Conservation (phyloP, 2,113 vertebrate species). For the Heloderma charlesbogerti region DNA sequence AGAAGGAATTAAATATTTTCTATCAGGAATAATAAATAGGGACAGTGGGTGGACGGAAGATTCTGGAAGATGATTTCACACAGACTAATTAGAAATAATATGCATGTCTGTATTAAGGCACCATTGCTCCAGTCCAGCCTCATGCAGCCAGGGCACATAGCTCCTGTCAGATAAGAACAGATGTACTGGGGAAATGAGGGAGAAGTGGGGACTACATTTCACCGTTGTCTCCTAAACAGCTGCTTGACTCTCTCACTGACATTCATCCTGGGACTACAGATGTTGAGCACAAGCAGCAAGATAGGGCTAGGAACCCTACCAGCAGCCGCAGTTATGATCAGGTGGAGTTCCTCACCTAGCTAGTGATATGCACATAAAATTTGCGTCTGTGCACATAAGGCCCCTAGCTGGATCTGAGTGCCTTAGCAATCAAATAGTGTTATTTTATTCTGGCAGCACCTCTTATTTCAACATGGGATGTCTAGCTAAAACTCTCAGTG, state of each 20-base stretch:
- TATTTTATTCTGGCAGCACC: background rate
- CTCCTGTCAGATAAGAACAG: background rate
- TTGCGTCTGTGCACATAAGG: background rate
- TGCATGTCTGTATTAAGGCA: background rate
- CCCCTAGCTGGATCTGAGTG: background rate
- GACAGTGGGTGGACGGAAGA: background rate
- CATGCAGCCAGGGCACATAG: background rate
- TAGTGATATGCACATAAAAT: background rate
- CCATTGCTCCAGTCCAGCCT: background rate
- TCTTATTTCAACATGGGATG: background rate
- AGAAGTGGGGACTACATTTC: background rate
- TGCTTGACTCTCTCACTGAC: background rate
- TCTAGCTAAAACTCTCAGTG: background rate
- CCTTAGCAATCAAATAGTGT: background rate
- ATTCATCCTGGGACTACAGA: background rate
- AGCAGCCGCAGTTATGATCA: background rate
- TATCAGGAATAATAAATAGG: background rate
- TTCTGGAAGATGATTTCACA: background rate
- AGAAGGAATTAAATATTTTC: background rate
- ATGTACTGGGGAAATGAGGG: too few relatives aligned
- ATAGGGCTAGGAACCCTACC: background rate
- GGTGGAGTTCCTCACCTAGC: background rate
- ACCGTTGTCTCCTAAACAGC: background rate
- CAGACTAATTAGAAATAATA: background rate
- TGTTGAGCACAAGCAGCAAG: background rate